Evolutionary conservation across 2,888 invertebrate genomes (phyloP), one percentile per base, ranked within the genome.

Genomic region (Ennomos quercinarius): DNA sequence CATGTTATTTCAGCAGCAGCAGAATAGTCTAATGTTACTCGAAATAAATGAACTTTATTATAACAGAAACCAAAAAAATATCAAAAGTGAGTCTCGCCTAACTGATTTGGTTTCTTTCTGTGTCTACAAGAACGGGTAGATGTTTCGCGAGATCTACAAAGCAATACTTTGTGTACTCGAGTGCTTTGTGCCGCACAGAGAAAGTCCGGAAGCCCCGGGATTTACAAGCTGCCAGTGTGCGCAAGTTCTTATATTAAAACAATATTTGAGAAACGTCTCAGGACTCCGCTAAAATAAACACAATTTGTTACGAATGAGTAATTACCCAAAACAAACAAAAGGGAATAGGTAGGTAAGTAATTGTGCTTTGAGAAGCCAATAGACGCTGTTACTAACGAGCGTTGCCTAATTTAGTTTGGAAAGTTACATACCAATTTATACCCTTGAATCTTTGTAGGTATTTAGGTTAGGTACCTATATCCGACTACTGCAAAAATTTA

Each of bases 231-330:
- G 12, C 8, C 8, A 35, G 37, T 41, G 40, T 49, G 48, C 17
- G 9, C 40, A 40, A 40, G 11, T 49, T 49, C 17, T 12, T 17
- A n/a, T 35, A n/a, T 35, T 49, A 27, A 34, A 49, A 11, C 11
- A 49, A 40, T 40, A 49, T 49, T 27, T 38, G 17, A 17, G 47
- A 27, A 47, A n/a, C 38, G 47, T 27, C 39, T 40, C 11, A 13
- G 34, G 34, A 4, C 34, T 49, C 12, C 8, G 27, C 10, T 3
- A 40, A 42, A 41, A 42, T 11, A 35, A 42, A 35, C 50, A 35
- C n/a, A 40, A 40, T 45, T 45, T 36, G 45, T 9, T 36, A n/a
- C 9, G 36, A 12, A 35, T 36, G 36, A 45, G 12, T 45, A 35
- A 43, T 27, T 43, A 43, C 27, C 5, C 43, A 27, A 17, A 42